phyloP scores from a whole-genome alignment of 1,140 invertebrate species.

The Piezodorus guildinii region DNA sequence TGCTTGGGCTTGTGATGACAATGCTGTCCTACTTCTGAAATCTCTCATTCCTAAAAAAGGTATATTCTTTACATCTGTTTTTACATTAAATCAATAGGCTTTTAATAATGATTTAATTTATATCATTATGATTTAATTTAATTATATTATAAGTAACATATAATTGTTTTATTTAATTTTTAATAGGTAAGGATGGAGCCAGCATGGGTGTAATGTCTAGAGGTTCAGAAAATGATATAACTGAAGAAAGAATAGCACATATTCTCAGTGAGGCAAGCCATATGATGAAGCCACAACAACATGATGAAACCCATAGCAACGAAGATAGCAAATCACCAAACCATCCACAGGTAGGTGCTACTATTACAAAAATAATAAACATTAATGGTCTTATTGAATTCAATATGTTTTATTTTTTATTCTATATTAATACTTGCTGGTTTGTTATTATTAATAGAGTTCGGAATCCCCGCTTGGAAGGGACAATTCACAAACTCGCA shows the following conservation, averaged over 20 bases:
- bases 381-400: too few species aligned
- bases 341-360: constrained; percentile 30
- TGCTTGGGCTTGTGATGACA: constrained; percentile 95
- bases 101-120: neutral
- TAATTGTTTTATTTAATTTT: too few species aligned
- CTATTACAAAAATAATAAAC: too few species aligned
- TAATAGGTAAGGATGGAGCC: constrained; percentile 60
- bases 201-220: constrained; percentile 54
- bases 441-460: constrained; percentile 16
- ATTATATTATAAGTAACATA: neutral
- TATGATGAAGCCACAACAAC: constrained; percentile 39
- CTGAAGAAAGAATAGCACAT: constrained; percentile 85
- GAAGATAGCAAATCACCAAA: constrained; percentile 70
- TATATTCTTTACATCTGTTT: constrained; percentile 42
- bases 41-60: constrained; percentile 97
- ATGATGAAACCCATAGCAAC: constrained; percentile 55
- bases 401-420: constrained; percentile 1
- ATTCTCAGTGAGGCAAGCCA: constrained; percentile 84
- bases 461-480: constrained; percentile 24
- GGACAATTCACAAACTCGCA: constrained; percentile 46
- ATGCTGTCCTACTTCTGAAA: constrained; percentile 91
- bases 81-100: neutral
- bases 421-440: neutral
- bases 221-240: constrained; percentile 62
- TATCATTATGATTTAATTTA: neutral